Evolutionary conservation across 2,113 vertebrate genomes (phyloP).

Genomic region (Hassar affinis): DNA sequence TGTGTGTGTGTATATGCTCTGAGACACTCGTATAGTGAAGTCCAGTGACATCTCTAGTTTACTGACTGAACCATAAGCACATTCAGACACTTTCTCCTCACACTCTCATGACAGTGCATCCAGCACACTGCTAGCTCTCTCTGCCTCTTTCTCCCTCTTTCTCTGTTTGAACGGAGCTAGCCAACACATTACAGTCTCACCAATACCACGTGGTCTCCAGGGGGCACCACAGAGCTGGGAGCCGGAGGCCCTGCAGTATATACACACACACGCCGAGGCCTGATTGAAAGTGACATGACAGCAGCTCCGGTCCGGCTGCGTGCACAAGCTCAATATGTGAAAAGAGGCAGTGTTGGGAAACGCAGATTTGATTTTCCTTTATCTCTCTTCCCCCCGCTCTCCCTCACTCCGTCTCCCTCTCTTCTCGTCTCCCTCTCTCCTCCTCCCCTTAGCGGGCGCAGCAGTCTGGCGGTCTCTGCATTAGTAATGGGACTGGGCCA

Average conservation of each 20-base stretch:
- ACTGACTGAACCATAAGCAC: slow-evolving; percentile 23
- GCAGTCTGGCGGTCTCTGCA: slow-evolving; percentile 60
- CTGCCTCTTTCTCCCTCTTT: slow-evolving; percentile 20
- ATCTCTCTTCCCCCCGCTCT: slow-evolving; percentile 44
- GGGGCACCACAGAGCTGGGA: slow-evolving; percentile 45
- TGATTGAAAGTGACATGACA: slow-evolving; percentile 61
- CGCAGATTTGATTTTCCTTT: slow-evolving; percentile 70
- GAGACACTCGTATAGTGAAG: not conserved
- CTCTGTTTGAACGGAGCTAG: slow-evolving; percentile 28
- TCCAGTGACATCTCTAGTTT: slow-evolving; percentile 7
- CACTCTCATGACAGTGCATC: not conserved
- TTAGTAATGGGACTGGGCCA: slow-evolving; percentile 77
- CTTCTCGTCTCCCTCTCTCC: slow-evolving; percentile 37
- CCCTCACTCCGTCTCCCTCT: slow-evolving; percentile 42
- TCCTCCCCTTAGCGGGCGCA: slow-evolving; percentile 51
- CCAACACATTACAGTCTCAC: slow-evolving; percentile 53
- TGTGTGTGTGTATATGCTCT: not conserved
- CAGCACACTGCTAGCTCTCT: slow-evolving; percentile 5
- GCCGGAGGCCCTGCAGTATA: slow-evolving; percentile 51
- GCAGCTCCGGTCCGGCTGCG: slow-evolving; percentile 40
- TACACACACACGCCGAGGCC: slow-evolving; percentile 33
- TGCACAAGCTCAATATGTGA: slow-evolving; percentile 49
- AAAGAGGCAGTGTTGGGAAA: slow-evolving; percentile 56
- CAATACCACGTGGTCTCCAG: slow-evolving; percentile 47
- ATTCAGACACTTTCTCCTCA: slow-evolving; percentile 3